Conservation (phyloP, 2,888 invertebrate genomes). For the Pecten maximus region DNA sequence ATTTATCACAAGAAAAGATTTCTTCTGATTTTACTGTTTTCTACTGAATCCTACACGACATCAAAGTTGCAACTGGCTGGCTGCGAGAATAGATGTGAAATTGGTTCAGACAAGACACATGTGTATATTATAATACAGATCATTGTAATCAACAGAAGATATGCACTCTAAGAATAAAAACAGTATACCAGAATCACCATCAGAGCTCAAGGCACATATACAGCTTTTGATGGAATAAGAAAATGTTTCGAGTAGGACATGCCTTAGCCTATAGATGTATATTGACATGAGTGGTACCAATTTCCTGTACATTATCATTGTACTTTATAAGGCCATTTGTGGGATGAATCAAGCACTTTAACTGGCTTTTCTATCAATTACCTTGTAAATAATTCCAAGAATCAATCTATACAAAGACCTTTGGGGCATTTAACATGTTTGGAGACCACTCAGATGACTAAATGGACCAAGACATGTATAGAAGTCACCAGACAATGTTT, state of each 20-base stretch:
- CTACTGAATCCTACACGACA: background rate
- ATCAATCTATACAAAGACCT: background rate
- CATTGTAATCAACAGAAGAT: no score
- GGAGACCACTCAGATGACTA: background rate
- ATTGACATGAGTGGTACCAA: background rate
- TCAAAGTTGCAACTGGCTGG: background rate
- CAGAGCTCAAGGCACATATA: no score
- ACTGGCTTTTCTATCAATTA: background rate
- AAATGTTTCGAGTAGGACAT: no score
- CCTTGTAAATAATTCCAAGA: background rate
- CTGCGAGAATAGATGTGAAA: background rate
- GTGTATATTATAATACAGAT: no score
- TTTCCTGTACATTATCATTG: background rate
- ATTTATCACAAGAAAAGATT: background rate
- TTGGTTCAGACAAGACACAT: no score
- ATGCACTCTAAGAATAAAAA: no score
- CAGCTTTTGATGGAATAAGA: no score
- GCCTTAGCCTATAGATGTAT: no score
- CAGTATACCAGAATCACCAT: background rate
- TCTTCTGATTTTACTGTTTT: background rate
- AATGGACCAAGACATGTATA: background rate
- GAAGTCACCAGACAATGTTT: no score
- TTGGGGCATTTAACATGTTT: background rate
- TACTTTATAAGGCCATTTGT: background rate
- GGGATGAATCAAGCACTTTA: background rate